Percentiles rank a stretch among this genome's conserved stretches.
Evolutionary conservation across 2,797 vertebrate species (phyloP).

Genomic region (Silurus aristotelis): DNA sequence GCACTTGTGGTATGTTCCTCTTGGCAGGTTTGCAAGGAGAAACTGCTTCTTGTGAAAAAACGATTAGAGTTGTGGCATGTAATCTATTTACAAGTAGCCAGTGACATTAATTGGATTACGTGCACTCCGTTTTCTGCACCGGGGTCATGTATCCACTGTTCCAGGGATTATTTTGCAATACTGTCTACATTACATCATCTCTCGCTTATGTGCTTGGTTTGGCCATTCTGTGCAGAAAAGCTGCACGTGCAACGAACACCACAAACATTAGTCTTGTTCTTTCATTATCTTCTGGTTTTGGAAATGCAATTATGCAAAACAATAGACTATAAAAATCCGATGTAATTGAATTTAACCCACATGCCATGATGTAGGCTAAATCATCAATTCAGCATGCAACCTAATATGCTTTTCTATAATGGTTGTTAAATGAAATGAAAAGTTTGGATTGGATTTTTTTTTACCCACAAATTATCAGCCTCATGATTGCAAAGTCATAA

Average conservation of each 20-base stretch:
- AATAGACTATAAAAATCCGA: not conserved
- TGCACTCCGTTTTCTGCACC: not conserved
- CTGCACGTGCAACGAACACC: not conserved
- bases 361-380: not conserved
- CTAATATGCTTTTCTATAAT: not conserved
- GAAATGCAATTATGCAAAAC: not conserved
- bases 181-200: conserved; percentile 40
- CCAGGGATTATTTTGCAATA: conserved; percentile 18
- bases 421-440: not conserved
- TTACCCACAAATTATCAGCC: not conserved
- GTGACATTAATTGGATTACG: conserved; percentile 13
- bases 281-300: not conserved
- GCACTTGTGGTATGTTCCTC: not conserved
- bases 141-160: conserved; percentile 8
- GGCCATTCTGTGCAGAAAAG: conserved; percentile 15
- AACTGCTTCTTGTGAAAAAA: not conserved
- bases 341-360: not conserved
- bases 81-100: conserved; percentile 12
- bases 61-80: not conserved
- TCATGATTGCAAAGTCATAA: not conserved
- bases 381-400: not conserved
- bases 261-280: not conserved
- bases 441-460: conserved; percentile 10
- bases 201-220: conserved; percentile 19
- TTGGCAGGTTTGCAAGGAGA: not conserved